A percentile compares a stretch with the other conserved stretches of the same genome.
These are phyloP conservation scores for Drosophila aff. DNA, from an alignment of 1,140 invertebrate genomes.

Conservation along the genomic window DNA sequence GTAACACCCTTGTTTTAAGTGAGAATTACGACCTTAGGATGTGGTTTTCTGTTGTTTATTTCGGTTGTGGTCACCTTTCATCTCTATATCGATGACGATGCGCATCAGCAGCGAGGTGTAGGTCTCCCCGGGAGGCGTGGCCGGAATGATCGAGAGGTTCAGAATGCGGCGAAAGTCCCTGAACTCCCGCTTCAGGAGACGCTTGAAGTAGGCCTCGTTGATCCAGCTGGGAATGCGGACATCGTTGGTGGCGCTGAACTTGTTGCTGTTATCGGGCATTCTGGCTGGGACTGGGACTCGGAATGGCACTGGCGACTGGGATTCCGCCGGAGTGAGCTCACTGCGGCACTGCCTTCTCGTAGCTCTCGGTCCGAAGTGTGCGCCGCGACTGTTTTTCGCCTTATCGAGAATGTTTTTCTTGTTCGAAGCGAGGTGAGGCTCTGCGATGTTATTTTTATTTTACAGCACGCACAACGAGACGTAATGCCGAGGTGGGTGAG, in stretches of 20 bases:
- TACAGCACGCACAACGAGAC: slow-evolving; percentile 23
- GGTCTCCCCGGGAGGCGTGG: slow-evolving; percentile 75
- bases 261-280: slow-evolving; percentile 82
- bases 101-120: slow-evolving; percentile 79
- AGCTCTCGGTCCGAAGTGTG: slow-evolving; percentile 40
- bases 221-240: slow-evolving; percentile 76
- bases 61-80: slow-evolving; percentile 62
- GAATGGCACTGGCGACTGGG: not conserved
- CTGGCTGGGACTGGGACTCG: slow-evolving; percentile 9
- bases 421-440: slow-evolving; percentile 2
- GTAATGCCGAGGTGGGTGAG: slow-evolving; percentile 27
- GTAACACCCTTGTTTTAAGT: not conserved
- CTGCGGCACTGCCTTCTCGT: slow-evolving; percentile 12
- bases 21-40: not conserved
- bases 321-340: slow-evolving; percentile 44
- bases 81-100: slow-evolving; percentile 80
- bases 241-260: slow-evolving; percentile 62
- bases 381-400: slow-evolving; percentile 44
- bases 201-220: slow-evolving; percentile 73
- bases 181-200: slow-evolving; percentile 67
- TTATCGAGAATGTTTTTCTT: slow-evolving; percentile 65
- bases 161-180: slow-evolving; percentile 75
- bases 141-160: slow-evolving; percentile 73
- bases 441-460: slow-evolving; percentile 58
- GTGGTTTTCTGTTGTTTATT: not conserved